phyloP scores from a whole-genome alignment of 2,797 vertebrate genomes.

The Cirrhinus molitorella region DNA sequence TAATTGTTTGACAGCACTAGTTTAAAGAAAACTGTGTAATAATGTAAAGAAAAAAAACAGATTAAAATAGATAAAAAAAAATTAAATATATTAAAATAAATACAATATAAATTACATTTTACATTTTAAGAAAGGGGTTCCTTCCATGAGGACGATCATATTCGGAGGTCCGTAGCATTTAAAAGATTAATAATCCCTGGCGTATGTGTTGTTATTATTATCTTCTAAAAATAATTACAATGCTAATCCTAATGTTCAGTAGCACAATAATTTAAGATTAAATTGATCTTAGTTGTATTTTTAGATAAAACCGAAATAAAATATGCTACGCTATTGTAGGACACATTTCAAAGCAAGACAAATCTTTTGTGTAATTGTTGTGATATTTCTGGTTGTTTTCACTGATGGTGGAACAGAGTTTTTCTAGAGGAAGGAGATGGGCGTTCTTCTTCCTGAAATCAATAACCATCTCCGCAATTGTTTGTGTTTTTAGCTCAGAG shows the following conservation, averaged over 20 bases:
- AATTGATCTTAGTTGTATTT: background rate
- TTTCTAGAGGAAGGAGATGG: conserved; percentile 14
- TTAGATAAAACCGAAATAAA: background rate
- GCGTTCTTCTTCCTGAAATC: conserved; percentile 34
- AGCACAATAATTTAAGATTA: background rate
- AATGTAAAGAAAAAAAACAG: no score
- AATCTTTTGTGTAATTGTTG: background rate
- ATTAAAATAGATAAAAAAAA: no score
- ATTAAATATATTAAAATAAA: no score
- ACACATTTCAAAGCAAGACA: background rate
- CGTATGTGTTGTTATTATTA: background rate
- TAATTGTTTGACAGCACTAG: no score
- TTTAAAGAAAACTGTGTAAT: no score
- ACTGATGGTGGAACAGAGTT: background rate
- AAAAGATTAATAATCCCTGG: background rate
- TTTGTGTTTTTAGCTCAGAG: conserved; percentile 20
- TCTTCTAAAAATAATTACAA: background rate
- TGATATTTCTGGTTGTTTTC: background rate
- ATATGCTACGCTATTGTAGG: background rate
- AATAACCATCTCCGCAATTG: conserved; percentile 4
- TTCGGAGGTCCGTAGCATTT: background rate
- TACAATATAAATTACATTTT: no score
- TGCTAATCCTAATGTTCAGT: background rate
- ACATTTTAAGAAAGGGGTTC: no score
- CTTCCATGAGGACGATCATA: background rate